Evolutionary conservation across 2,797 vertebrate species (phyloP).

Genomic region (Liparis tanakae): DNA sequence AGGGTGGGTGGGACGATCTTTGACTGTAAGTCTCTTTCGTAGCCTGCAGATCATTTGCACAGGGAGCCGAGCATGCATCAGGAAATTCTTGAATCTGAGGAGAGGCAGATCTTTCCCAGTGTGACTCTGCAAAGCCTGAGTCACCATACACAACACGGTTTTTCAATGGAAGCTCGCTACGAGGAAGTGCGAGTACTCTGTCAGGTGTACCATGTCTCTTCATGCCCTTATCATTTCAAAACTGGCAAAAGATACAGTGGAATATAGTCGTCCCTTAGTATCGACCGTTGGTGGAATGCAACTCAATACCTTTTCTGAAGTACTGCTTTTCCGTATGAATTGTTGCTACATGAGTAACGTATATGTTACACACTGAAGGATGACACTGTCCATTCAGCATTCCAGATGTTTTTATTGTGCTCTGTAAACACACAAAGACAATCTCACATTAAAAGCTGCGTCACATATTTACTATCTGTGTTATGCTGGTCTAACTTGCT

Average conservation of each 20-base stretch:
- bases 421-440: too few relatives aligned
- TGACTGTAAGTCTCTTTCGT: conserved; percentile 41
- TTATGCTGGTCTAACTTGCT: too few relatives aligned
- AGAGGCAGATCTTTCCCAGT: conserved; percentile 64
- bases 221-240: conserved; percentile 58
- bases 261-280: conserved; percentile 9
- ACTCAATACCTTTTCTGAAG: background rate
- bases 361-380: too few relatives aligned
- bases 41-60: conserved; percentile 59
- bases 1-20: conserved; percentile 45
- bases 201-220: conserved; percentile 63
- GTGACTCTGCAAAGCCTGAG: conserved; percentile 71
- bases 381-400: too few relatives aligned
- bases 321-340: background rate
- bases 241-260: conserved; percentile 17
- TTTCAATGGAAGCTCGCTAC: conserved; percentile 27
- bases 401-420: too few relatives aligned
- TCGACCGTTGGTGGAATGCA: background rate
- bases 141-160: conserved; percentile 34
- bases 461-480: too few relatives aligned
- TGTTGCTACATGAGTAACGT: too few relatives aligned
- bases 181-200: conserved; percentile 23
- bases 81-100: conserved; percentile 83
- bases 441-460: too few relatives aligned
- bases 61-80: conserved; percentile 66